Conservation (phyloP, 1,140 invertebrate genomes). For the Pseudomyrmex cubaensis region DNA sequence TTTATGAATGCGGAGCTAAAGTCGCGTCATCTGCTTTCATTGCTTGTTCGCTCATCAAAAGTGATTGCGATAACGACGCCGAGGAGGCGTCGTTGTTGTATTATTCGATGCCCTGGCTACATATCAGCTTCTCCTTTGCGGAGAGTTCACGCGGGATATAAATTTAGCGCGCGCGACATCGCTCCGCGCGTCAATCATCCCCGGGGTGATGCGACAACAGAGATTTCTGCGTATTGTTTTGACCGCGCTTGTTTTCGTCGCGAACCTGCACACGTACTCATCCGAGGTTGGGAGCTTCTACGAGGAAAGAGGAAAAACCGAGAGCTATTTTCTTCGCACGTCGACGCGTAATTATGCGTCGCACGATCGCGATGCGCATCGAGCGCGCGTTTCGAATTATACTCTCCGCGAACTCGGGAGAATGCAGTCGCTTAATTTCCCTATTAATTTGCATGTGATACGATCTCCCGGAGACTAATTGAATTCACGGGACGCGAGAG, state of each 20-base stretch:
- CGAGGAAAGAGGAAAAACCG: too few relatives aligned
- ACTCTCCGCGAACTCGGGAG: constrained; percentile 6
- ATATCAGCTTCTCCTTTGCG: background rate
- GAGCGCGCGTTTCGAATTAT: constrained; percentile 8
- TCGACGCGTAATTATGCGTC: constrained; percentile 16
- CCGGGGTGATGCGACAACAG: too few relatives aligned
- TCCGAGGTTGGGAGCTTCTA: background rate
- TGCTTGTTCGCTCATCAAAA: constrained; percentile 48
- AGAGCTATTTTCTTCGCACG: constrained; percentile 23
- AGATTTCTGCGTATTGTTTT: constrained; percentile 4
- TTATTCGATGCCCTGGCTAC: background rate
- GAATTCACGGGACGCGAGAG: constrained; percentile 18
- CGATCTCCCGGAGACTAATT: constrained; percentile 30
- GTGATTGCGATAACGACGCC: constrained; percentile 43
- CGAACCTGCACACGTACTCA: background rate
- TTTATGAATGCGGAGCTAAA: constrained; percentile 27
- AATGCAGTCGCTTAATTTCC: constrained; percentile 35
- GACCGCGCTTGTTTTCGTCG: background rate
- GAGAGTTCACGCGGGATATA: background rate
- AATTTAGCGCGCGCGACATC: constrained; percentile 12
- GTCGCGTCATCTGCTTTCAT: constrained; percentile 42
- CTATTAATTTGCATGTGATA: constrained; percentile 52
- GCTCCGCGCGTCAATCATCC: constrained; percentile 1
- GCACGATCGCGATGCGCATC: background rate
- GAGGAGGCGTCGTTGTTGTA: background rate